Conservation (phyloP, 2,888 invertebrate species). For the Ptychoptera albimana region DNA sequence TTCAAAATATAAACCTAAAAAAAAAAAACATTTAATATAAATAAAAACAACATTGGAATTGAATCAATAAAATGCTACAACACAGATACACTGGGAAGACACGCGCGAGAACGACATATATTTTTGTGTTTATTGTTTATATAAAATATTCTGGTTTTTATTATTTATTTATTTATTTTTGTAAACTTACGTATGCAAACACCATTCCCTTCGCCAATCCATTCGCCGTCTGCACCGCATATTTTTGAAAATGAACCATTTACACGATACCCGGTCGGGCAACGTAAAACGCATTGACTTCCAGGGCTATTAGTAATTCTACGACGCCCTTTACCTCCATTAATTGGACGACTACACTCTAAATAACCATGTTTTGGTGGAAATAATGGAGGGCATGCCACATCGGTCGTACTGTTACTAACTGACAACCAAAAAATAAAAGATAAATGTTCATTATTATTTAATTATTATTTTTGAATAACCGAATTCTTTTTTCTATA, state of each 20-base stretch:
- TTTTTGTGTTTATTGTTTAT: too few relatives aligned
- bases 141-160: too few relatives aligned
- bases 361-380: constrained; percentile 32
- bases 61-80: too few relatives aligned
- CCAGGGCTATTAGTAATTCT: constrained; percentile 30
- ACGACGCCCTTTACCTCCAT: constrained; percentile 19
- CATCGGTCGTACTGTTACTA: constrained; percentile 13
- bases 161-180: neutral
- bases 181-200: constrained; percentile 30
- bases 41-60: too few relatives aligned
- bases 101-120: too few relatives aligned
- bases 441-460: too few relatives aligned
- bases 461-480: too few relatives aligned
- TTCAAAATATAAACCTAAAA: too few relatives aligned
- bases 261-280: constrained; percentile 23
- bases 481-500: neutral
- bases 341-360: constrained; percentile 27
- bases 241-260: constrained; percentile 31
- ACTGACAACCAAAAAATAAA: constrained; percentile 2
- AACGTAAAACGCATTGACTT: constrained; percentile 32
- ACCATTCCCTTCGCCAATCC: constrained; percentile 32
- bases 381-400: constrained; percentile 30
- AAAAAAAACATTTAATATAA: too few relatives aligned
- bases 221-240: constrained; percentile 30
- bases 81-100: too few relatives aligned